Conservation (phyloP, 2,888 invertebrate species). For the Megamerina dolium region DNA sequence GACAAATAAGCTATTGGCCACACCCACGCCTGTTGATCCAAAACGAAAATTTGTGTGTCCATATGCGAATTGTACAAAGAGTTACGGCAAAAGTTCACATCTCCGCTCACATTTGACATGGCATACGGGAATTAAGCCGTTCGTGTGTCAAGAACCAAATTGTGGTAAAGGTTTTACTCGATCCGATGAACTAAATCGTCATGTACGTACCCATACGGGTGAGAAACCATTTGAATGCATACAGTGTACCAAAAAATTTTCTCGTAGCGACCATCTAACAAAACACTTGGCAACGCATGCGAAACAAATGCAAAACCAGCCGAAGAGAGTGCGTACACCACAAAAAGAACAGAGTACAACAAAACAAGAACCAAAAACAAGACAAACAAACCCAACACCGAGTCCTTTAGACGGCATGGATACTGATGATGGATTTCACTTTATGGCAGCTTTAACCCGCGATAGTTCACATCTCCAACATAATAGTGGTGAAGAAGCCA, state of each 20-base stretch:
- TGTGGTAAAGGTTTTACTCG: slow-evolving; percentile 45
- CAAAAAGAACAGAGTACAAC: slow-evolving; percentile 20
- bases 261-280: slow-evolving; percentile 43
- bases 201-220: slow-evolving; percentile 40
- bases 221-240: slow-evolving; percentile 43
- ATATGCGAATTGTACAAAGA: slow-evolving; percentile 40
- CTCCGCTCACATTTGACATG: slow-evolving; percentile 45
- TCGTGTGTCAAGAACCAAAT: slow-evolving; percentile 36
- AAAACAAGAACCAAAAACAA: not conserved
- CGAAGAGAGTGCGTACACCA: slow-evolving; percentile 11
- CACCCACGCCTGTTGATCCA: slow-evolving; percentile 31
- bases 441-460: no score
- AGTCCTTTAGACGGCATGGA: slow-evolving; percentile 8
- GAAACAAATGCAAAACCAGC: slow-evolving; percentile 26
- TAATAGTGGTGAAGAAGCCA: no score
- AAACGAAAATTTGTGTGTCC: slow-evolving; percentile 41
- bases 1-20: slow-evolving; percentile 34
- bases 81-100: slow-evolving; percentile 46
- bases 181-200: slow-evolving; percentile 43
- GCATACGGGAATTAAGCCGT: slow-evolving; percentile 45
- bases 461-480: no score
- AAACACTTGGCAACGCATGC: slow-evolving; percentile 43
- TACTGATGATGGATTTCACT: slow-evolving; percentile 22
- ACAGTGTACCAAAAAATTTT: slow-evolving; percentile 42
- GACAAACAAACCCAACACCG: no score